These are phyloP conservation scores for Eulemur rufifrons DNA, from an alignment of 2,113 vertebrate genomes.

Conservation along the genomic window DNA sequence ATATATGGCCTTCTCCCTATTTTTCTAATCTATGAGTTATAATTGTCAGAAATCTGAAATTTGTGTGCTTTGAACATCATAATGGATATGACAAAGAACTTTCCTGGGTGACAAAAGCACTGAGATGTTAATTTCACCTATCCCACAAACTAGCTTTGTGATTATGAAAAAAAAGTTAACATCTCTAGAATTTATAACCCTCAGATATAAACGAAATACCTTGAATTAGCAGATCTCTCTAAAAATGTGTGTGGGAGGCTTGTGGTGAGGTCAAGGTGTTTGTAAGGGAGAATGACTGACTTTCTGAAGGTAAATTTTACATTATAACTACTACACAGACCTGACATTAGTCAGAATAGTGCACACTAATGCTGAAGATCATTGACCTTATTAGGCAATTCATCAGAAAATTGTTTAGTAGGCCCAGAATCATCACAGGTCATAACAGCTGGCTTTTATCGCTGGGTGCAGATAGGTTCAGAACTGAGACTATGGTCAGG, in stretches of 20 bases:
- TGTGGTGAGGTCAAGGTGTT: not conserved
- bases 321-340: not conserved
- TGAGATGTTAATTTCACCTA: not conserved
- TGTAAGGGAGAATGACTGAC: not conserved
- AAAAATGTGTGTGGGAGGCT: not conserved
- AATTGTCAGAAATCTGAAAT: not conserved
- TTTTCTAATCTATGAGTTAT: not conserved
- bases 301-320: not conserved
- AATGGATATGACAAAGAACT: not conserved
- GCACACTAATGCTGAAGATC: not conserved
- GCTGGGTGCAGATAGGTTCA: not conserved
- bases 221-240: not conserved
- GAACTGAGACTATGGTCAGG: not conserved
- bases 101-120: not conserved
- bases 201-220: not conserved
- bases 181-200: not conserved
- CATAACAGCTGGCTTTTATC: not conserved
- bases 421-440: not conserved
- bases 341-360: not conserved
- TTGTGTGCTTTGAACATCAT: not conserved
- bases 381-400: not conserved
- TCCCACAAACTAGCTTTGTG: not conserved
- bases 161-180: not conserved
- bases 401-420: not conserved
- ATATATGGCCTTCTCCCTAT: not conserved